Percentiles rank a stretch among this genome's conserved stretches.
phyloP scores from a whole-genome alignment of 1,140 invertebrate species.

The Drosophila erecta region DNA sequence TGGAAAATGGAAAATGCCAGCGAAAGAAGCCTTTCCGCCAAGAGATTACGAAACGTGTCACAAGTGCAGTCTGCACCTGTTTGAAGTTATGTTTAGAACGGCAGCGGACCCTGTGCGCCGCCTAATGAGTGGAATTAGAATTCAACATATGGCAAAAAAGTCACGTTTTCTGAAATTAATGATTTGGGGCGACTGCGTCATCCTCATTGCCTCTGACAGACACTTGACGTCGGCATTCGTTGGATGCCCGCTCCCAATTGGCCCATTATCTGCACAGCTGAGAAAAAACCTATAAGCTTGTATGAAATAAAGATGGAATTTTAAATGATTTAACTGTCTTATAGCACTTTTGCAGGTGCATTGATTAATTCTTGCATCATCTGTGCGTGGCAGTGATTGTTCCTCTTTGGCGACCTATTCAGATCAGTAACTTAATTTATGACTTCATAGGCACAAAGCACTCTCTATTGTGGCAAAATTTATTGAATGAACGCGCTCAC shows the following conservation, averaged over 20 bases:
- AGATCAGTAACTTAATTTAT: slow-evolving; percentile 19
- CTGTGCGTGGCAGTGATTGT: not conserved
- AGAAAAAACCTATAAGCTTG: not conserved
- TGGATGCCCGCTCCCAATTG: slow-evolving; percentile 21
- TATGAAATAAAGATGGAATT: not conserved
- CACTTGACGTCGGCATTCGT: slow-evolving; percentile 25
- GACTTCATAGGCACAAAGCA: slow-evolving; percentile 3
- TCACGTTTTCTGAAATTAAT: slow-evolving; percentile 80
- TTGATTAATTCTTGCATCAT: slow-evolving; percentile 16
- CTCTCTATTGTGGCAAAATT: slow-evolving; percentile 27
- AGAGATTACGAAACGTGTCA: slow-evolving; percentile 82
- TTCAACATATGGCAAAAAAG: slow-evolving; percentile 82
- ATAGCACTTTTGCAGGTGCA: not conserved
- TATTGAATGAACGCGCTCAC: slow-evolving; percentile 28
- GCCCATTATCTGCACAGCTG: not conserved
- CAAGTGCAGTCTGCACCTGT: slow-evolving; percentile 81
- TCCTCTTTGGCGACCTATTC: not conserved
- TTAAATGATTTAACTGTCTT: too few relatives aligned
- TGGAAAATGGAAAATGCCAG: slow-evolving; percentile 58
- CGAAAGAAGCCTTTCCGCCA: slow-evolving; percentile 64
- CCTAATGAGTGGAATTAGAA: slow-evolving; percentile 81
- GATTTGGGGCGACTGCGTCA: slow-evolving; percentile 72
- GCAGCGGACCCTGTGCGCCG: slow-evolving; percentile 53
- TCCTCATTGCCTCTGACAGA: slow-evolving; percentile 56
- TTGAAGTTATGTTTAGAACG: slow-evolving; percentile 81